These are phyloP conservation scores for Coremacera marginata DNA, from an alignment of 2,888 invertebrate genomes.

Conservation along the genomic window DNA sequence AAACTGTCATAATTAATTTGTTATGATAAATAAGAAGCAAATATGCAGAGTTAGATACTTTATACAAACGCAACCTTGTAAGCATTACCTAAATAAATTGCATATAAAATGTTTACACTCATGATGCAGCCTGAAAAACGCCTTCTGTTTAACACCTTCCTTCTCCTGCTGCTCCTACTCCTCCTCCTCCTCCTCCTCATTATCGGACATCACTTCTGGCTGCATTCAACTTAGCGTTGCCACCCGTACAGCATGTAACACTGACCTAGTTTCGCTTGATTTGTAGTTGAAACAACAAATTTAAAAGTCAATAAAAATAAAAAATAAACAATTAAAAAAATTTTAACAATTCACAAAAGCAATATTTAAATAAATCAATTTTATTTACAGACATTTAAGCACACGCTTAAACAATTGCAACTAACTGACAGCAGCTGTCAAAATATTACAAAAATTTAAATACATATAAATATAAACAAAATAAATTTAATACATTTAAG, in stretches of 20 bases:
- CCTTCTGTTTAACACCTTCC: not conserved
- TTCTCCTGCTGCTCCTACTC: too few relatives aligned
- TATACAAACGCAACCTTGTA: too few relatives aligned
- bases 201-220: not conserved
- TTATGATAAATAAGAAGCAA: too few relatives aligned
- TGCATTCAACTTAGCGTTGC: not conserved
- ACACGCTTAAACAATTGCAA: slow-evolving; percentile 32
- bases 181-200: too few relatives aligned
- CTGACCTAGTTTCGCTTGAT: slow-evolving; percentile 5
- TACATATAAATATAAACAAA: slow-evolving; percentile 26
- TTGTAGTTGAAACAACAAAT: not conserved
- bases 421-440: slow-evolving; percentile 26
- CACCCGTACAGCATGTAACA: not conserved
- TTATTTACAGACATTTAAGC: slow-evolving; percentile 35
- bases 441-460: slow-evolving; percentile 6
- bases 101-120: not conserved
- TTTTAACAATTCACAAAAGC: not conserved
- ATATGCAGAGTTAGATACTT: too few relatives aligned
- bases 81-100: not conserved
- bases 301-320: not conserved
- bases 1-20: too few relatives aligned
- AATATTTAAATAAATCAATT: slow-evolving; percentile 22
- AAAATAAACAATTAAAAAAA: not conserved
- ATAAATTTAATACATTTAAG: slow-evolving; percentile 8
- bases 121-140: not conserved